Base-by-base conservation (phyloP, 2,113 vertebrate species). In the Nicator chloris region DNA sequence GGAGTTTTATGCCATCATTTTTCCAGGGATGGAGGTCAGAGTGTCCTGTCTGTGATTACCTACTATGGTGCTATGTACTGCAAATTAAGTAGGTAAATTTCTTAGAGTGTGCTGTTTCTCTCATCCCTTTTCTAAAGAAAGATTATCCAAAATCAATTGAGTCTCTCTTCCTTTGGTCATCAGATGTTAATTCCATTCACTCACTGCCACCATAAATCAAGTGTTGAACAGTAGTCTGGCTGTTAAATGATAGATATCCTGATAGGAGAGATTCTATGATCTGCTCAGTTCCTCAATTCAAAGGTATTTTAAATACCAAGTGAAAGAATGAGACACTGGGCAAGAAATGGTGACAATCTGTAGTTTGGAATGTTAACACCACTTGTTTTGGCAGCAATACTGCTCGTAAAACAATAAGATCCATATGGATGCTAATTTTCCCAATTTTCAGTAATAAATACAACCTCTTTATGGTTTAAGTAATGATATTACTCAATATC, bases 371-470 rank as follows among this genome's bases (percentile, higher is more conserved):
- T 96, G 96, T 96, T 96, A 95, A 84, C 95, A 92, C 95, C 90
- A 90, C 82, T 97, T 95, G 79, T 96, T 96, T 94, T 97, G 95
- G 95, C 95, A 95, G 79, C 50, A 18, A 5, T 64, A 50, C 92
- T 79, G 86, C 77, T 86, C 77, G 57, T 96, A 93, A 93, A 92
- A 96, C 95, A 96, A 97, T 96, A 86, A 75, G 95, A 96, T 97
- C 94, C 95, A 95, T 95, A 93, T 97, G 94, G 85, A 93, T 93
- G 93, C 95, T 97, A 97, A 97, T 97, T 96, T 96, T 88, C 88
- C 61, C 86, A 93, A 94, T 96, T 96, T 84, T 90, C 81, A 90
- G 95, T 90, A 95, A 95, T 93, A 92, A 96, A 86, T 93, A 92
- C 76, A 90, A 66, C 64, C 85, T 93, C 88, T 96, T 95, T 90